Percentiles rank a stretch among this genome's conserved stretches.
These are phyloP conservation scores for Euura lappo DNA, from an alignment of 1,140 invertebrate species.

Conservation along the genomic window DNA sequence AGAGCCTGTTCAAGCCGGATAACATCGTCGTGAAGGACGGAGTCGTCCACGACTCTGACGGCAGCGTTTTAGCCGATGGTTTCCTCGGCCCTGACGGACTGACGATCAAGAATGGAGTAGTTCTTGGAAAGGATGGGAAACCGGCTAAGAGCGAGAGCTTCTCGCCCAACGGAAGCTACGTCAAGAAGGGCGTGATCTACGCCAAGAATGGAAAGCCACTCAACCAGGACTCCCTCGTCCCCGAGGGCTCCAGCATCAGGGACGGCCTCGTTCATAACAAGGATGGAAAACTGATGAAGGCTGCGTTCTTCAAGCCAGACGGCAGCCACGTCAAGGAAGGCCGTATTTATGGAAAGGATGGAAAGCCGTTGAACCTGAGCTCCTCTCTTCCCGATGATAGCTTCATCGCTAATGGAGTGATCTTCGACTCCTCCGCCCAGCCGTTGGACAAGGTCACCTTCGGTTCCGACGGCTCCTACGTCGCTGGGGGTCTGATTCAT, in stretches of 20 bases:
- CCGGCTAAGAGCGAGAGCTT: conserved; percentile 52
- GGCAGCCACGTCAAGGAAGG: conserved; percentile 55
- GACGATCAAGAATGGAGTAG: conserved; percentile 46
- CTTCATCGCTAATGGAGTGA: conserved; percentile 50
- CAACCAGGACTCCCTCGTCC: conserved; percentile 50
- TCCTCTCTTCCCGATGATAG: conserved; percentile 48
- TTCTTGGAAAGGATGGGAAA: conserved; percentile 52
- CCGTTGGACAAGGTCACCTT: conserved; percentile 47
- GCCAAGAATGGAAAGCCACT: conserved; percentile 51
- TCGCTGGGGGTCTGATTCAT: conserved; percentile 47
- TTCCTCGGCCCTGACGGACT: conserved; percentile 44
- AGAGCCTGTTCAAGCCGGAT: conserved; percentile 53
- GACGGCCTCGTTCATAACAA: conserved; percentile 50
- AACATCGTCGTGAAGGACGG: conserved; percentile 49
- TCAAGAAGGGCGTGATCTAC: conserved; percentile 49
- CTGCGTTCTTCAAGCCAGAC: conserved; percentile 50
- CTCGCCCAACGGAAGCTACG: conserved; percentile 47
- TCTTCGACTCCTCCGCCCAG: conserved; percentile 45
- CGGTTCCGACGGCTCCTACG: conserved; percentile 54
- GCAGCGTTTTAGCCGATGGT: conserved; percentile 37
- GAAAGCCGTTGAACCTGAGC: conserved; percentile 45
- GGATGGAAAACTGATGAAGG: conserved; percentile 52
- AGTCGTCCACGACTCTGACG: conserved; percentile 38
- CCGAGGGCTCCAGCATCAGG: conserved; percentile 50
- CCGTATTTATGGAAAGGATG: conserved; percentile 48